Conservation (phyloP, 2,888 invertebrate genomes). For the Drosophila neotestacea region DNA sequence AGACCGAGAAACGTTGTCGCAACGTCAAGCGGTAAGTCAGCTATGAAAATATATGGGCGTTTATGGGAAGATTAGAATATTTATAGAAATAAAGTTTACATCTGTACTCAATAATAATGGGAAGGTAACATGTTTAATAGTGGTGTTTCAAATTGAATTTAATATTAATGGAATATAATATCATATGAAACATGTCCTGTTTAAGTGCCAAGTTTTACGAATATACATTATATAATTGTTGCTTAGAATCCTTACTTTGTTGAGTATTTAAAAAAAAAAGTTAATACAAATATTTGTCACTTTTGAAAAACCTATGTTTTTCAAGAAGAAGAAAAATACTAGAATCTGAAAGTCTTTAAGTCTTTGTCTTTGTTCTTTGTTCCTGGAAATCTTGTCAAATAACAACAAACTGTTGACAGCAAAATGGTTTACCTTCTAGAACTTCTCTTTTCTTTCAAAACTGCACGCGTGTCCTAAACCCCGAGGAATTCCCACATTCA, state of each 20-base stretch:
- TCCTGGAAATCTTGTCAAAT: constrained; percentile 55
- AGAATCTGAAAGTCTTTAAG: constrained; percentile 2
- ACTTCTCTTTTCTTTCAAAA: constrained; percentile 11
- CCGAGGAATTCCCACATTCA: constrained; percentile 48
- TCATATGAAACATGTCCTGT: constrained; percentile 2
- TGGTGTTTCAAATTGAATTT: background rate
- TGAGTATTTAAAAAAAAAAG: constrained; percentile 14
- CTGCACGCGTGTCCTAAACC: constrained; percentile 37
- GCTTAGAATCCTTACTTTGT: constrained; percentile 33
- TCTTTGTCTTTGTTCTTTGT: constrained; percentile 32
- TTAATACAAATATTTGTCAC: constrained; percentile 29
- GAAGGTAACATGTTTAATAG: background rate
- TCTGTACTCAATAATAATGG: background rate
- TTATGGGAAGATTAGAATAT: background rate
- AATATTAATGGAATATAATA: background rate
- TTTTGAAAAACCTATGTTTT: constrained; percentile 16
- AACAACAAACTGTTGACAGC: constrained; percentile 58
- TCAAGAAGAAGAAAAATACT: background rate
- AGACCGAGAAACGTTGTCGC: constrained; percentile 79
- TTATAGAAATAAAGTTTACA: background rate
- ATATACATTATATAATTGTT: constrained; percentile 1
- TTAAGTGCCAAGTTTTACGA: background rate
- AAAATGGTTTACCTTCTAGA: constrained; percentile 42
- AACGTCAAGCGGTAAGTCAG: constrained; percentile 81
- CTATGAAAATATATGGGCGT: background rate